Conservation (phyloP, 2,888 invertebrate species). For the Eupithecia dodoneata region DNA sequence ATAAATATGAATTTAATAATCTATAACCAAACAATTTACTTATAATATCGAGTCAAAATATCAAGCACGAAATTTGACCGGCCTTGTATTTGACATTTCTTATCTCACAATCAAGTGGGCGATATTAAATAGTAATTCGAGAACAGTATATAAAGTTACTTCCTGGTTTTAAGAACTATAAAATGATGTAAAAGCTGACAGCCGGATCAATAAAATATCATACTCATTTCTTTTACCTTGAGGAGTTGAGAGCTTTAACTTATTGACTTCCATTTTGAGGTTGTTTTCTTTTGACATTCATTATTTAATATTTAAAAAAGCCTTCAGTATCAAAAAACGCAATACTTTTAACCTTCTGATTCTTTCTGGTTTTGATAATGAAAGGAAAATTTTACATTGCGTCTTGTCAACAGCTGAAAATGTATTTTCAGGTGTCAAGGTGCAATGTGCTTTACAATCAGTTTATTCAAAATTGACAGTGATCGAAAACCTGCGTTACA, state of each 20-base stretch:
- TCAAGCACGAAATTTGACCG: constrained; percentile 14
- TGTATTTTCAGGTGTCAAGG: neutral
- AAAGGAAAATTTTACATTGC: too few species aligned
- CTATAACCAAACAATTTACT: constrained; percentile 1
- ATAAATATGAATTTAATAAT: constrained; percentile 5
- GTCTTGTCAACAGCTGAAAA: too few species aligned
- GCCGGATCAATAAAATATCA: constrained; percentile 20
- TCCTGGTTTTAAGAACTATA: constrained; percentile 24
- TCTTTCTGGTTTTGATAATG: too few species aligned
- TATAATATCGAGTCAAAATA: constrained; percentile 10
- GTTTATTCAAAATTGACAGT: neutral
- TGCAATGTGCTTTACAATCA: neutral
- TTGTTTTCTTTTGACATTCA: neutral
- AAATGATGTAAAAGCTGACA: constrained; percentile 18
- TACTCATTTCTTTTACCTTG: constrained; percentile 8
- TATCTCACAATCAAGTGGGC: constrained; percentile 29
- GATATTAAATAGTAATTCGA: constrained; percentile 25
- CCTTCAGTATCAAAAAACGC: neutral
- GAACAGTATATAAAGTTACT: constrained; percentile 24
- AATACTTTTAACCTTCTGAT: neutral
- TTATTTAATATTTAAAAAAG: neutral
- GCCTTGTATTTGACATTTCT: constrained; percentile 34
- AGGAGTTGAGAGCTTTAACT: neutral
- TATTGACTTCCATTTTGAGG: constrained; percentile 4
- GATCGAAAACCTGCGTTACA: neutral